Evolutionary conservation across 2,797 vertebrate genomes (phyloP), one percentile per base, ranked within the genome.

Genomic region (Lophotriccus pileatus): DNA sequence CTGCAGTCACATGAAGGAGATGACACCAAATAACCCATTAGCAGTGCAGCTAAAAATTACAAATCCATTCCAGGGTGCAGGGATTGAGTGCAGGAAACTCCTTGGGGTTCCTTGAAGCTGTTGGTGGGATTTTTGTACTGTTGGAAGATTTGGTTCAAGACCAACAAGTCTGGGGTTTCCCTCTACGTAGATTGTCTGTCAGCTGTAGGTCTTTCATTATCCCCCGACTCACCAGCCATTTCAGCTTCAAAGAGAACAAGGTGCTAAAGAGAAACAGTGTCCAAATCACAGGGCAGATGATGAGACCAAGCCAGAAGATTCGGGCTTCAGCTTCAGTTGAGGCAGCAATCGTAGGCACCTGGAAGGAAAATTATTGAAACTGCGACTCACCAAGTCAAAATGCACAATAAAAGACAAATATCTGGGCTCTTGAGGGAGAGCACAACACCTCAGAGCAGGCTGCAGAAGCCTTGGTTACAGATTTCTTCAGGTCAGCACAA

Each of bases 301-400:
- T 98, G 73, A 99, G 98, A 52, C 98, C 98, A 0, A 99, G 97
- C 98, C 98, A 99, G 88, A 99, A 99, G 93, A 99, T 98, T 34
- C 97, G 98, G 1, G 98, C 98, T 96, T 99, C 98, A 3, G 97
- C 98, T 93, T 98, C 98, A 1, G 98, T 98, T 67, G 98, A 96
- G 8, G 95, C 77, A 27, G 79, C 56, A 28, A 28, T 55, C 7
- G 96, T 80, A 81, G 98, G 95, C 24, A 94, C 91, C 98, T 98
- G 78, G 10, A 43, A 76, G 12, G 50, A 78, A 72, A 88, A 72
- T 70, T 12, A 36, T 13, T 44, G 50, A 46, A 66, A 47, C 19
- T 39, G 2, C 18, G 10, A 27, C n/a, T 73, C 52, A 64, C 34
- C 79, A 79, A 74, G 52, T 39, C 58, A 93, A 96, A 92, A 68